Conservation (phyloP, 2,888 invertebrate genomes). For the Atethmia centrago region DNA sequence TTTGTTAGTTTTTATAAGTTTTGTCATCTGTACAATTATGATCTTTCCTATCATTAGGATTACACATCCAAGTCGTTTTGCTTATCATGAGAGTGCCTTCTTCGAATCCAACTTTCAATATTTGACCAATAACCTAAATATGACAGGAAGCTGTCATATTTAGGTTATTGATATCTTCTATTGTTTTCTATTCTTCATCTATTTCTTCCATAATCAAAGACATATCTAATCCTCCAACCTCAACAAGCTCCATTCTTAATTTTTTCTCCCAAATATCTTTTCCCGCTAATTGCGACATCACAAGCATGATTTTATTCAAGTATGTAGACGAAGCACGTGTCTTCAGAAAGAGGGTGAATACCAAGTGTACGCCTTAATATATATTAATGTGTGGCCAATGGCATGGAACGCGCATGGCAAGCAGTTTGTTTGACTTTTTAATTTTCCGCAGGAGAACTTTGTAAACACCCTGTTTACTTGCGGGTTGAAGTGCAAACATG, state of each 20-base stretch:
- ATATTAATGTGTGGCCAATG: constrained; percentile 80
- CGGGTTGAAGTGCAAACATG: background rate
- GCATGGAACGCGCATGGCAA: constrained; percentile 70
- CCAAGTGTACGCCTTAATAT: constrained; percentile 73
- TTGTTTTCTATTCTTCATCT: background rate
- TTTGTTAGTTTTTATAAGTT: background rate
- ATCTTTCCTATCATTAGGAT: background rate
- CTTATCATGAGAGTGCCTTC: too few relatives aligned
- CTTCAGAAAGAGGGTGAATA: constrained; percentile 69
- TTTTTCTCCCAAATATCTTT: background rate
- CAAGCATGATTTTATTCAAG: constrained; percentile 50
- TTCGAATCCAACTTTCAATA: background rate
- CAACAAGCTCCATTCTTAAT: background rate
- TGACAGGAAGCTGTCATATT: too few relatives aligned
- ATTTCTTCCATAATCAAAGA: background rate
- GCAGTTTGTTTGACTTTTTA: constrained; percentile 65
- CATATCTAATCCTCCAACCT: background rate
- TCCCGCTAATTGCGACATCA: constrained; percentile 41
- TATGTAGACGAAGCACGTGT: constrained; percentile 63
- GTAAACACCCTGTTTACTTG: constrained; percentile 49
- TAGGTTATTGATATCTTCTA: too few relatives aligned
- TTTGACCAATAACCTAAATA: background rate
- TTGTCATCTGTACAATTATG: background rate
- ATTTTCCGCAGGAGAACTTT: constrained; percentile 50
- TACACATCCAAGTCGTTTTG: background rate